These are phyloP conservation scores for Ganaspis sp. DNA, from an alignment of 1,140 invertebrate species.

Conservation along the genomic window DNA sequence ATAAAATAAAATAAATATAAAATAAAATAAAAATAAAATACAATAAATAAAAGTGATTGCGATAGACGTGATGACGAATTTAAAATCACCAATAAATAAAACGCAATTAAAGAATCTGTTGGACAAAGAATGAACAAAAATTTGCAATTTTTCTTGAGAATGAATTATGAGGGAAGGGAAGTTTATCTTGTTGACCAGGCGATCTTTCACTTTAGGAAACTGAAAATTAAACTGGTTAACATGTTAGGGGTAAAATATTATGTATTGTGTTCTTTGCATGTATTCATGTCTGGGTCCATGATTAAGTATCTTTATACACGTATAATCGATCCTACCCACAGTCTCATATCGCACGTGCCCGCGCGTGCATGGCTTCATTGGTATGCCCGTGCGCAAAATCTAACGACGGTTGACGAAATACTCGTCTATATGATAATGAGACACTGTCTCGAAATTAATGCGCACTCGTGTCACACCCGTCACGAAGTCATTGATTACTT, in stretches of 20 bases:
- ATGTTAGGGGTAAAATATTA: constrained; percentile 23
- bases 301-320: constrained; percentile 51
- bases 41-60: no score
- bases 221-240: constrained; percentile 25
- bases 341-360: constrained; percentile 55
- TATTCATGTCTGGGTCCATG: constrained; percentile 46
- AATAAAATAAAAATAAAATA: no score
- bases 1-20: no score
- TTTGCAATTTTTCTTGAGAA: background rate
- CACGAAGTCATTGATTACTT: constrained; percentile 29
- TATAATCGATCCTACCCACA: constrained; percentile 47
- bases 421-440: constrained; percentile 71
- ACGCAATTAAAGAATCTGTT: background rate
- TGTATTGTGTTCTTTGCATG: constrained; percentile 24
- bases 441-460: constrained; percentile 65
- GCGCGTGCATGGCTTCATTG: constrained; percentile 61
- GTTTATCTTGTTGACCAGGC: constrained; percentile 22
- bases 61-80: no score
- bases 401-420: constrained; percentile 67
- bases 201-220: constrained; percentile 27
- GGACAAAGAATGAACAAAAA: background rate
- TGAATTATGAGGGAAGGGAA: background rate
- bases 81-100: constrained; percentile 8
- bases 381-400: constrained; percentile 55
- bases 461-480: constrained; percentile 55